Conservation (phyloP, 2,888 invertebrate genomes). For the Laspeyria flexula region DNA sequence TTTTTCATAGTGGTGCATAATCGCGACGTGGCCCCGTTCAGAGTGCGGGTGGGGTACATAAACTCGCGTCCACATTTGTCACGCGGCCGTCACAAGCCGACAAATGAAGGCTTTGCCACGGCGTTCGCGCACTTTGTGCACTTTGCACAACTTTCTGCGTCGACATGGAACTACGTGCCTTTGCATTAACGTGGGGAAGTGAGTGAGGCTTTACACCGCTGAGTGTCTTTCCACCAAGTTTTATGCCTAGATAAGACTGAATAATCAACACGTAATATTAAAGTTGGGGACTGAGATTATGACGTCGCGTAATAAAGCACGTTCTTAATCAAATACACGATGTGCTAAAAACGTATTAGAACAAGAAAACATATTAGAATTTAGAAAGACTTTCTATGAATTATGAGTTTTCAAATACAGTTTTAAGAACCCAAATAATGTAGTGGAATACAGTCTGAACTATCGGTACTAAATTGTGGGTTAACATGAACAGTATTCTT, state of each 20-base stretch:
- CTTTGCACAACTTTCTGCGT: slow-evolving; percentile 82
- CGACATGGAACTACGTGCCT: slow-evolving; percentile 82
- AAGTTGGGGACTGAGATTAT: slow-evolving; percentile 45
- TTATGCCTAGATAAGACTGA: slow-evolving; percentile 75
- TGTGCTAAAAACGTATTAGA: slow-evolving; percentile 14
- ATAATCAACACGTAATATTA: slow-evolving; percentile 76
- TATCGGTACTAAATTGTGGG: slow-evolving; percentile 30
- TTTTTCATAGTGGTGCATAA: slow-evolving; percentile 77
- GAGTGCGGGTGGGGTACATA: slow-evolving; percentile 61
- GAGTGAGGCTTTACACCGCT: slow-evolving; percentile 72
- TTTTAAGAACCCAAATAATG: neutral
- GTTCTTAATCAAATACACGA: slow-evolving; percentile 10
- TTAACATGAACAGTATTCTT: slow-evolving; percentile 51
- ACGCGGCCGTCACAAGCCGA: slow-evolving; percentile 83
- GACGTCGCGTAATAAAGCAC: slow-evolving; percentile 34
- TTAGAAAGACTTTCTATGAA: neutral
- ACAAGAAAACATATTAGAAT: slow-evolving; percentile 1
- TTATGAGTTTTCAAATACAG: neutral
- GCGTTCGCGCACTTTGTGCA: slow-evolving; percentile 83
- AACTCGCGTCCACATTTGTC: slow-evolving; percentile 84
- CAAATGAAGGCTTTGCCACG: slow-evolving; percentile 85
- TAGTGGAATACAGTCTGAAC: slow-evolving; percentile 8
- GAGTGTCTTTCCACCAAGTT: slow-evolving; percentile 79
- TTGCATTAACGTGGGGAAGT: slow-evolving; percentile 81
- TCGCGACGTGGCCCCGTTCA: slow-evolving; percentile 62